These are phyloP conservation scores for Glaucopsyche alexis DNA, from an alignment of 2,888 invertebrate genomes.

Conservation along the genomic window DNA sequence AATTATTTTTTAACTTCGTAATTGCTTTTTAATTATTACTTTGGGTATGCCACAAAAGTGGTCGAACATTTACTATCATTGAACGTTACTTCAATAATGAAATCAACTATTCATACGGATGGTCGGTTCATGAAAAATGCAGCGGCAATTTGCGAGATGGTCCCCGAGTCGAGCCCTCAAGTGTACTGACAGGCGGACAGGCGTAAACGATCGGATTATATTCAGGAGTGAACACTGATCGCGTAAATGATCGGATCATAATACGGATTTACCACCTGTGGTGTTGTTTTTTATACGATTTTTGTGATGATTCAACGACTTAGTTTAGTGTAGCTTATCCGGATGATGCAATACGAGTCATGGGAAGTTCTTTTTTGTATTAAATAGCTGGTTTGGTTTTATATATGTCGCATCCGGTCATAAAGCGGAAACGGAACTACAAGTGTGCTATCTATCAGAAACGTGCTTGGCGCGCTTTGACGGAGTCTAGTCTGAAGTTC, in stretches of 20 bases:
- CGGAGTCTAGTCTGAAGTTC: too few species aligned
- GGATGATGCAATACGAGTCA: background rate
- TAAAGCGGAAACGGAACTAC: too few species aligned
- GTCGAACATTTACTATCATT: background rate
- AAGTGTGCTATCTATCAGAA: too few species aligned
- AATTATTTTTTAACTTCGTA: background rate
- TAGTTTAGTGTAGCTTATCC: too few species aligned
- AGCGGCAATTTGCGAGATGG: slow-evolving; percentile 67
- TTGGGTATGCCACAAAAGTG: background rate
- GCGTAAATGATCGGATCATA: background rate
- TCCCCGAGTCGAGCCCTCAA: slow-evolving; percentile 38
- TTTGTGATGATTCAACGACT: background rate
- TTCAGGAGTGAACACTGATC: background rate
- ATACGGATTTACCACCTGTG: background rate
- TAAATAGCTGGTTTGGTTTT: too few species aligned
- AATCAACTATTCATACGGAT: slow-evolving; percentile 62
- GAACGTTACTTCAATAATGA: slow-evolving; percentile 66
- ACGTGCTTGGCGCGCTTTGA: too few species aligned
- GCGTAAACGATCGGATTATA: slow-evolving; percentile 10
- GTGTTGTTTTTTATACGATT: background rate
- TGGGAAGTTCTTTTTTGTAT: too few species aligned
- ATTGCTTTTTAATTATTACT: background rate
- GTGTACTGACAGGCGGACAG: slow-evolving; percentile 26
- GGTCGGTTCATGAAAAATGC: slow-evolving; percentile 74
- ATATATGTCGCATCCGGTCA: too few species aligned